These are phyloP conservation scores for Gallinago solitaria DNA, from an alignment of 2,797 vertebrate genomes.

Conservation along the genomic window DNA sequence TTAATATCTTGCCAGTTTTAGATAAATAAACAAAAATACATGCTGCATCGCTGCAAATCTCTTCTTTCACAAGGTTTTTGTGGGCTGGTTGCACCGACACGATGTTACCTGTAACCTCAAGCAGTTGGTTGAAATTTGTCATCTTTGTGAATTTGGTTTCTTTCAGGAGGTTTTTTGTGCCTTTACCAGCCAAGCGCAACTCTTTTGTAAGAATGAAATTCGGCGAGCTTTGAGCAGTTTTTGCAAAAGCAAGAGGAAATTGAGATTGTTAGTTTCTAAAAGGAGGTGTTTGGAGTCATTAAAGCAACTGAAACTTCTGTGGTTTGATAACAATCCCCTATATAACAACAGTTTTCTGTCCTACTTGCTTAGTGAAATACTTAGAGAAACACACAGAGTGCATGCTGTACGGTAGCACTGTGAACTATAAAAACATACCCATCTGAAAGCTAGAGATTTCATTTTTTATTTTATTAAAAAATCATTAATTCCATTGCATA, in stretches of 20 bases:
- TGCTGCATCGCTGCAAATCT: background rate
- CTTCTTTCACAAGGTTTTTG: rapidly evolving
- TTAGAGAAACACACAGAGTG: background rate
- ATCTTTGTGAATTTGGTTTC: background rate
- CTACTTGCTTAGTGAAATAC: background rate
- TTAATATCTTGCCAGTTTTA: background rate
- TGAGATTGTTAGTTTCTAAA: background rate
- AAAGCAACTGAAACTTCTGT: background rate
- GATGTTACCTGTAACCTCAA: background rate
- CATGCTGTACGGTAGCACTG: rapidly evolving
- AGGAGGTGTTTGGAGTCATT: background rate
- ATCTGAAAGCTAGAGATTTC: background rate
- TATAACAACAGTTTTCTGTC: background rate
- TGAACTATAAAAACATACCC: background rate
- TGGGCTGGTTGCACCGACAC: background rate
- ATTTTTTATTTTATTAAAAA: background rate
- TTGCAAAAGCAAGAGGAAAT: background rate
- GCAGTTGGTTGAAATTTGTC: background rate
- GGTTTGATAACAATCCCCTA: background rate
- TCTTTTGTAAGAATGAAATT: background rate
- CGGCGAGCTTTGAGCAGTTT: background rate
- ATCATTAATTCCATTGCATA: background rate
- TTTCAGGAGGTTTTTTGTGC: background rate
- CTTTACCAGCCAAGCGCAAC: background rate
- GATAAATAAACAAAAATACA: background rate